These are phyloP conservation scores for Micrastur ruficollis DNA, from an alignment of 2,797 vertebrate genomes.

Conservation along the genomic window DNA sequence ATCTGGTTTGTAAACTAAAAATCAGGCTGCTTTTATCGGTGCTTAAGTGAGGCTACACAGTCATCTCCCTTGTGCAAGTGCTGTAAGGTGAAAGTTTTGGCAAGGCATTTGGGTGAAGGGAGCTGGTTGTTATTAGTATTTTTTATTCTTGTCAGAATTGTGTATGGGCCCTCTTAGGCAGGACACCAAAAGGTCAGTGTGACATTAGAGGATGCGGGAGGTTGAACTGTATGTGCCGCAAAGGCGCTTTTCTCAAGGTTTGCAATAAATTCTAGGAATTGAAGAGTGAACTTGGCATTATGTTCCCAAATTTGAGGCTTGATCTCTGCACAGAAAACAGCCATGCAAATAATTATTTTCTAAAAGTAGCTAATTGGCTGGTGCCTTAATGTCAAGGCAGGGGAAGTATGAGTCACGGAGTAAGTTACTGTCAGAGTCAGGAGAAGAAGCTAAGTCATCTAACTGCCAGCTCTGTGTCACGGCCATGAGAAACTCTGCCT, in stretches of 20 bases:
- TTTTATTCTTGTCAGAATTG: neutral
- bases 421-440: neutral
- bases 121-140: neutral
- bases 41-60: neutral
- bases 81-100: neutral
- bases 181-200: neutral
- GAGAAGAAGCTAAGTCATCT: neutral
- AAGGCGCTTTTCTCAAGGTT: neutral
- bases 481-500: neutral
- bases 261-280: neutral
- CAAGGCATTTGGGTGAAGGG: neutral
- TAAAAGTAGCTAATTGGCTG: neutral
- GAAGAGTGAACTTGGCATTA: neutral
- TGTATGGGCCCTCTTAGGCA: neutral
- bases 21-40: neutral
- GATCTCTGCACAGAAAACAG: neutral
- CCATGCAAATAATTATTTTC: neutral
- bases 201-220: neutral
- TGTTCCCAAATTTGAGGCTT: neutral
- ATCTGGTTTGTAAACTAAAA: neutral
- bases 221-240: neutral
- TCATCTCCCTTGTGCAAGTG: neutral
- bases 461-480: neutral
- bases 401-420: neutral
- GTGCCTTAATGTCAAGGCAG: neutral